Evolutionary conservation across 2,113 vertebrate species (phyloP).

Genomic region (Chionis minor): DNA sequence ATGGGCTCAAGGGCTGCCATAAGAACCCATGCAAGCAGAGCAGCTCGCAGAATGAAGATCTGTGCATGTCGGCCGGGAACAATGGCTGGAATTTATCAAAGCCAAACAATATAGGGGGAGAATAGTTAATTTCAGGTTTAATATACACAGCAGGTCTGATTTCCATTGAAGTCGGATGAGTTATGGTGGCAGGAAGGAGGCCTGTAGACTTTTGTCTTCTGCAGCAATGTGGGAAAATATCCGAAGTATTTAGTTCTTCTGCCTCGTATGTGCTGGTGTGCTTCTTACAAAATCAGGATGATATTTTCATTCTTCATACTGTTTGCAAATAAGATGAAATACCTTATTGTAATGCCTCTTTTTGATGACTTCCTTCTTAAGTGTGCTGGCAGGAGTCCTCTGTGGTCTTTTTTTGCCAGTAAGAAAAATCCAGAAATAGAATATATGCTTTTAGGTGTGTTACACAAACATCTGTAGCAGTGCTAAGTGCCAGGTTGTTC

Average conservation of each 20-base stretch:
- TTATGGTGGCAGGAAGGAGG: conserved; percentile 18
- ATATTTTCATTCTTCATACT: conserved; percentile 17
- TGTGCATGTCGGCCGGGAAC: not conserved
- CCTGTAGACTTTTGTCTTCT: not conserved
- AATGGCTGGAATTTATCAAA: conserved; percentile 50
- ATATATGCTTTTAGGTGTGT: not conserved
- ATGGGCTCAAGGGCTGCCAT: not conserved
- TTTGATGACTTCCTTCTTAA: conserved; percentile 23
- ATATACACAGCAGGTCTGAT: conserved; percentile 36
- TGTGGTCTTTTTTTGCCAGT: not conserved
- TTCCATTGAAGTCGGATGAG: conserved; percentile 28
- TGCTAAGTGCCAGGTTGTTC: not conserved
- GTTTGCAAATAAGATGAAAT: conserved; percentile 46
- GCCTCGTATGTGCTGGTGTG: not conserved
- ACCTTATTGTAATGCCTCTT: not conserved
- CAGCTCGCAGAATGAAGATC: not conserved
- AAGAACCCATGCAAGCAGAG: not conserved
- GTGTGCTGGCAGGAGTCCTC: not conserved
- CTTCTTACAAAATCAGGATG: not conserved
- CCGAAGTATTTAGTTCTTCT: not conserved
- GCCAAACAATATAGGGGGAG: not conserved
- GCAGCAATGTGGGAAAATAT: conserved; percentile 6
- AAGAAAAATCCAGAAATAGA: conserved; percentile 42
- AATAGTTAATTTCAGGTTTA: conserved; percentile 51
- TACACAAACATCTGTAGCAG: not conserved